phyloP scores from a whole-genome alignment of 2,797 vertebrate genomes.

The Tolypeutes matacus region DNA sequence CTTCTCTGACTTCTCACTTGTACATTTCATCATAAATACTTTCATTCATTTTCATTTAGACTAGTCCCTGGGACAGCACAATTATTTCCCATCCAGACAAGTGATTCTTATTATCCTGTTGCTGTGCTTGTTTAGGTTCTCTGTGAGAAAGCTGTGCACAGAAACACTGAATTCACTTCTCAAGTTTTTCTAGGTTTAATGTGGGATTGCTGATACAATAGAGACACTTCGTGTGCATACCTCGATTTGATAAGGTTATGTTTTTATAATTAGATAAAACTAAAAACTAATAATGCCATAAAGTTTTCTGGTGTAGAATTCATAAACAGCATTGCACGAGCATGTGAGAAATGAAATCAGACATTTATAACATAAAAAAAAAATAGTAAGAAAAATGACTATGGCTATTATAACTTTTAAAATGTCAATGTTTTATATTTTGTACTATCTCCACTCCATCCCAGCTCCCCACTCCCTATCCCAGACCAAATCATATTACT shows the following conservation, averaged over 20 bases:
- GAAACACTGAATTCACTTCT: background rate
- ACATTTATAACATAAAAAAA: background rate
- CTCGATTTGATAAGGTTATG: background rate
- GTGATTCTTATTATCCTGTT: background rate
- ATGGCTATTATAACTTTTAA: background rate
- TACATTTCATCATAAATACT: background rate
- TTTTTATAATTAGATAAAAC: background rate
- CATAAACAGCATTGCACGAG: constrained; percentile 3
- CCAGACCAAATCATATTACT: background rate
- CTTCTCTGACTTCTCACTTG: background rate
- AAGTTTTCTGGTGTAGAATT: background rate
- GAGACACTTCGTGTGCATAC: background rate
- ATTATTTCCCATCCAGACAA: background rate
- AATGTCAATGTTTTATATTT: background rate
- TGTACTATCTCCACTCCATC: background rate
- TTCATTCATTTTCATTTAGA: background rate
- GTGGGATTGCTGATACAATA: background rate
- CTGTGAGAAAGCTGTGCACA: background rate
- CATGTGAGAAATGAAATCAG: background rate
- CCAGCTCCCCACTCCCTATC: background rate
- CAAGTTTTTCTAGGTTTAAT: background rate
- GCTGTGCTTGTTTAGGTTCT: background rate
- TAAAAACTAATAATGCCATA: background rate
- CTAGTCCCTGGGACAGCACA: background rate
- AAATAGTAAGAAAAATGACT: background rate